Evolutionary conservation across 2,888 invertebrate species (phyloP), one percentile per base, ranked within the genome.

Genomic region (Villa cingulata): DNA sequence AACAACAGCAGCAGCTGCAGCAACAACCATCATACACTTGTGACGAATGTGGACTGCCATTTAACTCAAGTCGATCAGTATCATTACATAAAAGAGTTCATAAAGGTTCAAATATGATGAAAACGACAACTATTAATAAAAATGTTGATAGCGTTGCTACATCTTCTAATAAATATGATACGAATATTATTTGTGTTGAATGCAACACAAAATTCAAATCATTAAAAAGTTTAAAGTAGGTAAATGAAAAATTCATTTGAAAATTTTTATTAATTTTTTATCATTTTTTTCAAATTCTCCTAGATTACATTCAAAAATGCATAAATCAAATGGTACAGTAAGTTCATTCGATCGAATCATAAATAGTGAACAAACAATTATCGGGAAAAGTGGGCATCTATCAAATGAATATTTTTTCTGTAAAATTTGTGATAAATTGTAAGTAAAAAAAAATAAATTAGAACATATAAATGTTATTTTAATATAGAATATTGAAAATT

Each of bases 241-340:
- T 15, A 7, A 27, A 42, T 32, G 36, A n/a, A 37, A 20, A 32
- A 16, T 38, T 39, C 1, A 29, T 34, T 41, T 41, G 36, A 37
- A 38, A 23, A 32, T 16, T 46, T 46, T 20, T 43, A 40, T 14
- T 19, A 19, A 37, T 5, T 53, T 77, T 76, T 37, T 48, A 14
- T 27, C 38, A 39, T 42, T 38, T 45, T 6, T n/a, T 23, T 41
- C 3, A 38, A 41, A 37, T 37, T n/a, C 45, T 42, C 27, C 32
- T 29, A 61, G 81, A 55, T 66, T 86, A 41, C 86, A 86, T 60
- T 76, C 75, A 56, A 74, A 83, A 52, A 85, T 86, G 77, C 86
- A 86, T 56, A 78, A 79, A 34, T 81, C 83, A 4, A 72, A 79
- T 6, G 76, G 78, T 62, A 72, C 66, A 62, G 72, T 66, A 74